Evolutionary conservation across 2,888 invertebrate species (phyloP), one percentile per base, ranked within the genome.

Genomic region (Neoascia interrupta): DNA sequence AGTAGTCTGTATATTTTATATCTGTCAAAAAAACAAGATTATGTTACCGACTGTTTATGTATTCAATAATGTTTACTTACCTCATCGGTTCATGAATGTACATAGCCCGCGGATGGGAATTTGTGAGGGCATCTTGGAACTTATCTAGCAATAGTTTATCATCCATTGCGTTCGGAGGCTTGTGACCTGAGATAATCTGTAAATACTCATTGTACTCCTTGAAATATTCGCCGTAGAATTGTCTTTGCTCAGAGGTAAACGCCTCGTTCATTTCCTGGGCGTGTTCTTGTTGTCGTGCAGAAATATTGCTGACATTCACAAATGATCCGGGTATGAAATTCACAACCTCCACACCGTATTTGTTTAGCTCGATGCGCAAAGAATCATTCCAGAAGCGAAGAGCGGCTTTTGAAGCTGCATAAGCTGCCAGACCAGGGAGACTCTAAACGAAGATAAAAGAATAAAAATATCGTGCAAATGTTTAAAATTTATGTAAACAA

Each of bases 321-420:
- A 95, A 95, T 1, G 95, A 95, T 39, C 95, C 96, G 54, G 96
- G 96, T 76, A 95, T 90, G 84, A 96, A 93, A 74, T 92, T 91
- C 0, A 95, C 89, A 34, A 94, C 94, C 53, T 91, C 89, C 49
- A 96, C 89, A n/a, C 92, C 94, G 83, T 93, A 93, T 83, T 92
- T 92, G 16, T 89, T 87, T 83, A 94, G 88, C 88, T 97, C 97
- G 13, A 94, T 89, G 49, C 96, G 90, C 19, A 97, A 87, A 4
- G 93, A 91, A 73, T 92, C 92, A 10, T 92, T 92, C 92, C 94
- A 96, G 1, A 92, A 93, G 43, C 92, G 88, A 2, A 97, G 85
- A 0, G 92, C 97, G 0, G 94, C 92, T 88, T 97, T 97, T 10
- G 94, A 94, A 0, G 95, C 95, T 13, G 94, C 93, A 88, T 97